Conservation (phyloP, 2,888 invertebrate genomes). For the Morpho achilles region DNA sequence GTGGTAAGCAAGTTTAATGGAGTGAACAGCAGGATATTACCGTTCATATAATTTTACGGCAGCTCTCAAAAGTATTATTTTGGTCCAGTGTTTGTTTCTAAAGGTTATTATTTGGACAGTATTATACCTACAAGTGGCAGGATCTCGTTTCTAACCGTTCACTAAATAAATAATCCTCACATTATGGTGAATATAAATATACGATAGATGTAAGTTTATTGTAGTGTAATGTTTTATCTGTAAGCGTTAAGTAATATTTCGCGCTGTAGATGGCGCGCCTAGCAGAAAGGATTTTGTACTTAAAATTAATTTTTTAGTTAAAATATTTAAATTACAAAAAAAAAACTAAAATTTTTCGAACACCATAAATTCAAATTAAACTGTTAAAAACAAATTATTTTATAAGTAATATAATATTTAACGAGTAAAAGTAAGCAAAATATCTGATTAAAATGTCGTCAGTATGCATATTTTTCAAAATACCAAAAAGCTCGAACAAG, state of each 20-base stretch:
- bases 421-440: too few relatives aligned
- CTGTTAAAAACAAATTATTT: too few relatives aligned
- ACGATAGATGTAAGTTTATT: slow-evolving; percentile 66
- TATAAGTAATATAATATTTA: too few relatives aligned
- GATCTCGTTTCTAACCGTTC: slow-evolving; percentile 67
- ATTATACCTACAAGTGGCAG: slow-evolving; percentile 61
- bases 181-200: slow-evolving; percentile 73
- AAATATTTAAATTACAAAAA: too few relatives aligned
- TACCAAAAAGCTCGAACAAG: too few relatives aligned
- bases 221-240: slow-evolving; percentile 51
- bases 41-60: slow-evolving; percentile 27
- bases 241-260: slow-evolving; percentile 65
- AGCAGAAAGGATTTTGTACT: too few relatives aligned
- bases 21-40: slow-evolving; percentile 2
- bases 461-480: too few relatives aligned
- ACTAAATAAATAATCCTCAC: slow-evolving; percentile 46
- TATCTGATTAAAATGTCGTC: too few relatives aligned
- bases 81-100: slow-evolving; percentile 31
- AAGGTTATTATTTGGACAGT: slow-evolving; percentile 65
- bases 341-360: too few relatives aligned
- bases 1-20: too few relatives aligned
- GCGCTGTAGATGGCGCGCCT: slow-evolving; percentile 34
- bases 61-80: slow-evolving; percentile 54
- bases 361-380: too few relatives aligned
- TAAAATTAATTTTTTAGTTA: too few relatives aligned